Base-by-base conservation (phyloP, 2,888 invertebrate genomes). In the Trissolcus japonicus region DNA sequence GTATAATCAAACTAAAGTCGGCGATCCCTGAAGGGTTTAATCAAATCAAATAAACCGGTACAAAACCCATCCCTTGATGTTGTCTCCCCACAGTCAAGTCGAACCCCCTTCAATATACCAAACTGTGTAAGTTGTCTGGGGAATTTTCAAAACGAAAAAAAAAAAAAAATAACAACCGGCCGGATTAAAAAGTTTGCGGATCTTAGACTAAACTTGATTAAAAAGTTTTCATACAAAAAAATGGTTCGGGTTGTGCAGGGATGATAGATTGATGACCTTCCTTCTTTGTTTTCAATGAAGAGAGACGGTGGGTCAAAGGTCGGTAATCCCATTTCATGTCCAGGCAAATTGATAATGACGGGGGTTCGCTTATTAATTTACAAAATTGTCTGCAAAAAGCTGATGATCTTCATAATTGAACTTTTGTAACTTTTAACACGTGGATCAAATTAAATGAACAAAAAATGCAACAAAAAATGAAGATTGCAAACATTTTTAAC, bases 1-100 rank as follows among this genome's bases (percentile, higher is more conserved):
- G 60, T 65, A 72, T 72, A 72, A 72, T 72, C 72, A 72, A 65
- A 72, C 63, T 72, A 63, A 72, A 72, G 65, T 65, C 63, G 59
- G 46, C 53, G 51, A 63, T 72, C 60, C 72, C 63, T 59, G 59
- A 72, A 65, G 72, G 72, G 68, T 62, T 71, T 62, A 57, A 71
- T 62, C 50, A 62, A 71, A 71, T 71, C 71, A 71, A 71, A 71
- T 71, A 61, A 71, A 71, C 62, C 71, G 48, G 56, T 62, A 51
- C 71, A 51, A 62, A 51, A 35, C 62, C 55, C 50, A 46, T 62
- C 16, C 46, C 71, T 51, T 56, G 61, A 19, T n/a, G 17, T 55
- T 48, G 54, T 21, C 55, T 56, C 21, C n/a, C 16, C 50, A 25
- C 57, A 57, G 41, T n/a, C 21, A 57, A 51, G 55, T 56, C 65